Conservation (phyloP, 2,888 invertebrate genomes). For the Elegia similella region DNA sequence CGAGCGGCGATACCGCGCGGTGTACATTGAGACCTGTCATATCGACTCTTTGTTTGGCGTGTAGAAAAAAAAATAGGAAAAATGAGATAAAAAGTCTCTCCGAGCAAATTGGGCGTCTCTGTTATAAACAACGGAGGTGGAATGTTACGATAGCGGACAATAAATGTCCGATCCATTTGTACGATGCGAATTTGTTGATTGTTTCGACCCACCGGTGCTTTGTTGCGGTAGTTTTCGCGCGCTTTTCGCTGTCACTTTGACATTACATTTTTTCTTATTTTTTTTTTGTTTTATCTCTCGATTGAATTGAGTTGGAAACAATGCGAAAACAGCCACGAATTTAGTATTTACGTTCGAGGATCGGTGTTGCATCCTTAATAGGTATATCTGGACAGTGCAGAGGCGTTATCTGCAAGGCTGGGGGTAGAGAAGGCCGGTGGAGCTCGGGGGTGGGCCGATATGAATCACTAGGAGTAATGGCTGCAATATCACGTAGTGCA, state of each 20-base stretch:
- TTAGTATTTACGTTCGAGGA: constrained; percentile 45
- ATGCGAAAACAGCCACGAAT: constrained; percentile 33
- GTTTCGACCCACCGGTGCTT: constrained; percentile 64
- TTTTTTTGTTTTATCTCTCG: constrained; percentile 32
- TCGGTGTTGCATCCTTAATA: constrained; percentile 60
- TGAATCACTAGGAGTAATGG: constrained; percentile 80
- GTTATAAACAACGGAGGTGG: constrained; percentile 79
- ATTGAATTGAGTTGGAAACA: constrained; percentile 30
- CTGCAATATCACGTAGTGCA: constrained; percentile 81
- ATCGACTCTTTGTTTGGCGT: constrained; percentile 72
- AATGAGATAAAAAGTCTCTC: constrained; percentile 70
- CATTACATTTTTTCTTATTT: constrained; percentile 47
- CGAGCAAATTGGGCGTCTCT: constrained; percentile 79
- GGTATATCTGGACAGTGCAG: constrained; percentile 62
- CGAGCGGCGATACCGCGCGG: constrained; percentile 62
- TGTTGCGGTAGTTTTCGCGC: constrained; percentile 70
- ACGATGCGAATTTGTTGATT: constrained; percentile 73
- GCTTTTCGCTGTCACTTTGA: constrained; percentile 61
- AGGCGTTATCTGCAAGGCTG: constrained; percentile 61
- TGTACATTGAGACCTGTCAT: constrained; percentile 74
- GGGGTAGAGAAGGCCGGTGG: constrained; percentile 45
- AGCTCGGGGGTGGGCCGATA: constrained; percentile 58
- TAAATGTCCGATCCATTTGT: constrained; percentile 76
- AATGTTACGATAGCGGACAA: constrained; percentile 77
- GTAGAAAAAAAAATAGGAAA: constrained; percentile 64